Evolutionary conservation across 1,140 invertebrate genomes (phyloP), one percentile per base, ranked within the genome.

Genomic region (Phocides pigmalion): DNA sequence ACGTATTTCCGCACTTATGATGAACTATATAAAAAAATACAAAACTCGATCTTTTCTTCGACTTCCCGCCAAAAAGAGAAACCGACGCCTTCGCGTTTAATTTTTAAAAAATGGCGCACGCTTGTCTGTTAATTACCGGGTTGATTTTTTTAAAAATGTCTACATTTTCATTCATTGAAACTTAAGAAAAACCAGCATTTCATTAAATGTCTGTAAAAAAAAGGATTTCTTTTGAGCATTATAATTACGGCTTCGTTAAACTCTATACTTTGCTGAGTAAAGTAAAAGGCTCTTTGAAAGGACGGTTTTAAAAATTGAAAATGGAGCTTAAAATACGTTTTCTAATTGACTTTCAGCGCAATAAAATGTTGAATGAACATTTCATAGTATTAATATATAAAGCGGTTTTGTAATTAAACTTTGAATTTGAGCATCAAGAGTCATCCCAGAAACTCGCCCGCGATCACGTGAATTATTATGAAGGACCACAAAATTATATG

Each of bases 171-270:
- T 76, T 77, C 74, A 69, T 73, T 76, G 65, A 61, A 70, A 72
- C 70, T 80, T 76, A 80, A 76, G 77, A 75, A 76, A 87, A 81
- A 79, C 68, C 73, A 65, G 76, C 75, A 80, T 82, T 89, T 89
- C 75, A 87, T 89, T 81, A 86, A 81, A 81, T 73, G 78, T 71
- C 72, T 74, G 70, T 58, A 79, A 76, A 79, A 83, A n/a, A 84
- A 87, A 71, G 74, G 71, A 81, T 72, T 84, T 87, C 82, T 88
- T 87, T 89, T 81, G 74, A 85, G 75, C 76, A 86, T 87, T 83
- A 87, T 88, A 86, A 85, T 87, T 84, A 87, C 63, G 74, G 74
- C 82, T 84, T 87, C 85, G 81, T 88, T 90, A 88, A 86, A 85
- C 79, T 82, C 82, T 75, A 81, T 81, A 85, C 81, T 82, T 83